Evolutionary conservation across 2,888 invertebrate species (phyloP).

Genomic region (Luperina nickerlii): DNA sequence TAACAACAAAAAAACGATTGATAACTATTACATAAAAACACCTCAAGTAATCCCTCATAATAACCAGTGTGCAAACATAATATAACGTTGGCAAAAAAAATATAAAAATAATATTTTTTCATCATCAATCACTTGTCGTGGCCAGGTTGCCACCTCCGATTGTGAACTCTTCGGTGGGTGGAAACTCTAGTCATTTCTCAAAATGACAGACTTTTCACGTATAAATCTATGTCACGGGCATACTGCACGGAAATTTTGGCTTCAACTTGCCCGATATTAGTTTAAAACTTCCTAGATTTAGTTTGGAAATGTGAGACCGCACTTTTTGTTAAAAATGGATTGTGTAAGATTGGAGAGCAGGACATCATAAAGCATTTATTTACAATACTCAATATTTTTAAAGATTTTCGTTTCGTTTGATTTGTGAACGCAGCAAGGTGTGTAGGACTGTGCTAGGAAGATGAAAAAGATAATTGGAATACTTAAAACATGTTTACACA

Average conservation of each 20-base stretch:
- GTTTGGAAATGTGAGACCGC: conserved; percentile 55
- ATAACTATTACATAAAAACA: too few species aligned
- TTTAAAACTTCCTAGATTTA: conserved; percentile 64
- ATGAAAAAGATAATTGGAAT: not conserved
- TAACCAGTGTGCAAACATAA: conserved; percentile 27
- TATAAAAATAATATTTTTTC: conserved; percentile 61
- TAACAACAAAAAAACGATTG: not conserved
- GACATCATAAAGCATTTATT: conserved; percentile 17
- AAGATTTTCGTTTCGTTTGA: not conserved
- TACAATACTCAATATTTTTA: too few species aligned
- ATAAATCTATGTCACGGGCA: conserved; percentile 78
- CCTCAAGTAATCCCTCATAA: conserved; percentile 1
- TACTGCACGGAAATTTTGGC: conserved; percentile 64
- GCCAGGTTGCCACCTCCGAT: conserved; percentile 75
- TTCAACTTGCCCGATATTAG: conserved; percentile 63
- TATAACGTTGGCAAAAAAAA: conserved; percentile 42
- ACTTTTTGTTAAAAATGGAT: conserved; percentile 53
- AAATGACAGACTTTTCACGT: conserved; percentile 79
- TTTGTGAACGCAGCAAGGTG: not conserved
- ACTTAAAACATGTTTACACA: not conserved
- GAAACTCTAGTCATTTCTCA: conserved; percentile 82
- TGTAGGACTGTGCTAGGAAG: not conserved
- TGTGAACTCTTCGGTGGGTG: conserved; percentile 75
- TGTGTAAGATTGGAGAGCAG: conserved; percentile 37
- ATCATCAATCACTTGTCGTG: conserved; percentile 75